These are phyloP conservation scores for Micrasema longulum DNA, from an alignment of 1,140 invertebrate genomes.

Conservation along the genomic window DNA sequence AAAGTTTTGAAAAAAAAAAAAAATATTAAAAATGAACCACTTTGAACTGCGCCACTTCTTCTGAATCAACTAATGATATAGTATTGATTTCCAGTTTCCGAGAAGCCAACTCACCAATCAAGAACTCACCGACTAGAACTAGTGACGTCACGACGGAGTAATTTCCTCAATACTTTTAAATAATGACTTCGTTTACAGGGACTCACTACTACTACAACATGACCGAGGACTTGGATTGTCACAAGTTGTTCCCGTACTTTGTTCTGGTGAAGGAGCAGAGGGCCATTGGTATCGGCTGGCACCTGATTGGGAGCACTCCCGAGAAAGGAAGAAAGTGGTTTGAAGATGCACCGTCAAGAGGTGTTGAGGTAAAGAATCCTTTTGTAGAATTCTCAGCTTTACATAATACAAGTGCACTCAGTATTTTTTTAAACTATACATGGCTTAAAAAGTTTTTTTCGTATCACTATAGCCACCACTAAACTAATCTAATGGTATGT, in stretches of 20 bases:
- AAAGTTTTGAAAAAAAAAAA: too few species aligned
- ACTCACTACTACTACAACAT: conserved; percentile 66
- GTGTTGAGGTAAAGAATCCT: conserved; percentile 42
- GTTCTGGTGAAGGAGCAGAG: conserved; percentile 59
- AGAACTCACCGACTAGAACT: too few species aligned
- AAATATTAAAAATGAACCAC: too few species aligned
- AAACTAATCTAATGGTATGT: not conserved
- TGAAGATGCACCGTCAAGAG: conserved; percentile 55
- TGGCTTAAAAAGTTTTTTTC: not conserved
- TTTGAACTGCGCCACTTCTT: too few species aligned
- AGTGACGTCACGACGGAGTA: too few species aligned
- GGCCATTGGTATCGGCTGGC: conserved; percentile 61
- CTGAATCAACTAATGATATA: too few species aligned
- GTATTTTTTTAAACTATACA: not conserved
- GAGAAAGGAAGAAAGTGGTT: conserved; percentile 60
- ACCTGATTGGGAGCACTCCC: conserved; percentile 58
- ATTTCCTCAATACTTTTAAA: too few species aligned
- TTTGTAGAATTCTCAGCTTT: not conserved
- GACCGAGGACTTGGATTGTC: conserved; percentile 59
- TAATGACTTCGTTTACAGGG: too few species aligned
- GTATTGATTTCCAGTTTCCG: too few species aligned
- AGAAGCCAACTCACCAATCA: too few species aligned
- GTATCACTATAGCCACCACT: not conserved
- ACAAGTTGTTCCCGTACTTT: conserved; percentile 62
- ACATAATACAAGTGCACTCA: not conserved